phyloP scores from a whole-genome alignment of 2,888 invertebrate species.

The Baronia brevicornis region DNA sequence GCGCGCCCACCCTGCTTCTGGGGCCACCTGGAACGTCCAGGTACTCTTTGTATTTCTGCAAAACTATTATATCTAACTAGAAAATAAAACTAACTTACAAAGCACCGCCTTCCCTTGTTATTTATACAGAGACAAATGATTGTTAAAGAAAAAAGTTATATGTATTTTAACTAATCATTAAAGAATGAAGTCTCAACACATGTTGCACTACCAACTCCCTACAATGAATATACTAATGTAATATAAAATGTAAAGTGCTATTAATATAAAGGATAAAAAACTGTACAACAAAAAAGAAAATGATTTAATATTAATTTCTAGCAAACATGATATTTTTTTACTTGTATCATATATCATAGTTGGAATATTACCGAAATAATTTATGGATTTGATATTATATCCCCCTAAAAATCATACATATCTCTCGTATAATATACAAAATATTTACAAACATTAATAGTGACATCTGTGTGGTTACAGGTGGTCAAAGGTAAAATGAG shows the following conservation, averaged over 20 bases:
- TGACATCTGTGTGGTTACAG: conserved; percentile 39
- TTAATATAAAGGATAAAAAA: too few relatives aligned
- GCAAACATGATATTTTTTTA: too few relatives aligned
- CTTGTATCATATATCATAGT: too few relatives aligned
- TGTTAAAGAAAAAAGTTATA: conserved; percentile 14
- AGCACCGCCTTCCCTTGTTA: not conserved
- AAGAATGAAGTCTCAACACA: conserved; percentile 58
- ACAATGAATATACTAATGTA: conserved; percentile 50
- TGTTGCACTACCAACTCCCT: conserved; percentile 59
- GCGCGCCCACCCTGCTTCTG: conserved; percentile 85
- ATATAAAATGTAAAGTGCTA: too few relatives aligned
- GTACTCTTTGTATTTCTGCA: conserved; percentile 54
- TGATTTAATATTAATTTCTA: too few relatives aligned
- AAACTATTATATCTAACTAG: not conserved
- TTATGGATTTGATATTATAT: too few relatives aligned
- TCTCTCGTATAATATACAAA: not conserved
- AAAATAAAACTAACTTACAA: not conserved
- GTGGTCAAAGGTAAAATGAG: conserved; percentile 92
- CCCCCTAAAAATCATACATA: too few relatives aligned
- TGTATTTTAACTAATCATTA: conserved; percentile 28
- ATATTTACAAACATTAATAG: not conserved
- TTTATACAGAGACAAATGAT: not conserved
- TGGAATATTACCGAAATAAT: too few relatives aligned
- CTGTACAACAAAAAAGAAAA: too few relatives aligned
- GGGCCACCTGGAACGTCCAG: conserved; percentile 90